Conservation (phyloP, 2,888 invertebrate species). For the Boloria euphrosyne region DNA sequence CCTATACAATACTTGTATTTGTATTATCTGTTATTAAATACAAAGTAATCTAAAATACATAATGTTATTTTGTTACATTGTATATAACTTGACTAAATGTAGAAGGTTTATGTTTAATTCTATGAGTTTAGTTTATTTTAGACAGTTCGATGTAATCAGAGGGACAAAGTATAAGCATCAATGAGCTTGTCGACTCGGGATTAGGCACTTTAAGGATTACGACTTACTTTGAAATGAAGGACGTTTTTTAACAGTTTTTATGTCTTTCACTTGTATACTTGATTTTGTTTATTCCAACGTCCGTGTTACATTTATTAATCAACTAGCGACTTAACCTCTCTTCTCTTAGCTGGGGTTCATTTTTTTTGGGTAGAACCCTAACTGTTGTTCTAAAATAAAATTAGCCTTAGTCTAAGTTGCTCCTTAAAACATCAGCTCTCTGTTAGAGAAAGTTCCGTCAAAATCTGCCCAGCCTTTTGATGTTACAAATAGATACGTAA, state of each 20-base stretch:
- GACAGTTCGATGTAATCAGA: constrained; percentile 50
- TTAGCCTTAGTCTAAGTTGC: too few relatives aligned
- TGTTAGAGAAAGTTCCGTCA: too few relatives aligned
- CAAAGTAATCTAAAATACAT: neutral
- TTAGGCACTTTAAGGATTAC: constrained; percentile 32
- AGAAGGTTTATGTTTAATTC: constrained; percentile 31
- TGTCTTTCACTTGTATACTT: constrained; percentile 6
- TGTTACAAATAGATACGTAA: too few relatives aligned
- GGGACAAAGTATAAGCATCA: constrained; percentile 43
- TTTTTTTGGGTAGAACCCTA: too few relatives aligned
- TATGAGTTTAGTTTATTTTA: constrained; percentile 41
- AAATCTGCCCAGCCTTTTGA: too few relatives aligned
- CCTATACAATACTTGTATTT: too few relatives aligned
- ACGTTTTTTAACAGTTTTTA: constrained; percentile 9
- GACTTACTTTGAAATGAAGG: constrained; percentile 15
- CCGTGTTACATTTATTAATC: too few relatives aligned
- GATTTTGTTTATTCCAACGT: constrained; percentile 1
- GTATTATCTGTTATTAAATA: too few relatives aligned
- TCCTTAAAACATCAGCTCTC: too few relatives aligned
- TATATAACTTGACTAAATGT: constrained; percentile 1
- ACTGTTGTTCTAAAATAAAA: too few relatives aligned
- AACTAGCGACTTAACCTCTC: too few relatives aligned
- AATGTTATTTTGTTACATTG: neutral
- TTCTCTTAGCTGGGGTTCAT: too few relatives aligned
- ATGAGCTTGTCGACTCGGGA: constrained; percentile 49